Base-by-base conservation (phyloP, 2,888 invertebrate species). In the Pyrochroa serraticornis region DNA sequence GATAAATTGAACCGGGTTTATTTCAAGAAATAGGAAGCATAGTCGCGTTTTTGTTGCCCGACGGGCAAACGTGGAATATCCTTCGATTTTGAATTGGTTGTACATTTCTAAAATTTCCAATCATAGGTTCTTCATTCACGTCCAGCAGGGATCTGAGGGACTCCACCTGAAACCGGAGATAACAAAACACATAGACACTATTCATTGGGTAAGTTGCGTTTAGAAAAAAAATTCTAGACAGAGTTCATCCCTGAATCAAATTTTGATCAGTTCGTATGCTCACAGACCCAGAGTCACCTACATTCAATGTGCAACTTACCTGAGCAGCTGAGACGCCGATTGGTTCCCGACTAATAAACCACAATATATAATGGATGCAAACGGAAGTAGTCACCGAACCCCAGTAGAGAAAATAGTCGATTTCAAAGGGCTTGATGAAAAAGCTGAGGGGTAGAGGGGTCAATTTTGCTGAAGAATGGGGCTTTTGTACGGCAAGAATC, bases 341-440 rank as follows among this genome's bases (percentile, higher is more conserved):
- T 0, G 85, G 82, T 48, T 76, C 75, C 56, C 88, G 79, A 0
- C 84, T 82, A n/a, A 89, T 78, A 6, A 88, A 62, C 89, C 89
- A 89, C 13, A 85, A 75, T 22, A 87, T 79, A 0, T 77, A 77
- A 62, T 81, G 81, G 0, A 79, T 71, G 9, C 82, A 82, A 3
- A 72, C 73, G 0, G 74, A 74, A 0, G 82, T 83, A 0, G 72
- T 74, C 39, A 87, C 72, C 8, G 79, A 80, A 1, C 88, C 88
- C 82, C 85, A 85, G 67, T 89, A 89, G 1, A 86, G 62, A 62
- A 87, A 86, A 71, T 87, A 89, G 72, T 88, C 87, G 62, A 82
- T 79, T 7, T 69, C 72, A 69, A 89, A 89, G 72, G 83, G 80
- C 1, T 81, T 82, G 6, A 88, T 53, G 0, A 87, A 75, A 1